Percentiles rank a stretch among this genome's conserved stretches.
Evolutionary conservation across 2,888 invertebrate species (phyloP).

Genomic region (Acanthacorydalis orientalis): DNA sequence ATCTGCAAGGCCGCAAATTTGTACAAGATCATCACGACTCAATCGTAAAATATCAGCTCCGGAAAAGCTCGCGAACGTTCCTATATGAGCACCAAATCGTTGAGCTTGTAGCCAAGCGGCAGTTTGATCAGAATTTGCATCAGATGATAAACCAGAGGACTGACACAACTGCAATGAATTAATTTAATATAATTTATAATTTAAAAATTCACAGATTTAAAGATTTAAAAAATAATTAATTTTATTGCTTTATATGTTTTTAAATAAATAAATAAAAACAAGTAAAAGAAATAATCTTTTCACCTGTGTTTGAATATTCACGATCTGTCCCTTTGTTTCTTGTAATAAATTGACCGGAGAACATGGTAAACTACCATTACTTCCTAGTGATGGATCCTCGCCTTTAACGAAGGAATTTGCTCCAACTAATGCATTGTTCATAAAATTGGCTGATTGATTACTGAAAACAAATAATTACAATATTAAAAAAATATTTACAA

Average conservation of each 20-base stretch:
- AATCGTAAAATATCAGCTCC: conserved; percentile 79
- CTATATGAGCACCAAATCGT: conserved; percentile 58
- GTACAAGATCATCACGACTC: conserved; percentile 80
- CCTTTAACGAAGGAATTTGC: not conserved
- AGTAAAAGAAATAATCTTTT: no score
- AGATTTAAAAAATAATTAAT: no score
- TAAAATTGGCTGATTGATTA: not conserved
- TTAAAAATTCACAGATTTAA: no score
- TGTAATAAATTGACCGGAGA: not conserved
- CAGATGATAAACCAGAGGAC: conserved; percentile 40
- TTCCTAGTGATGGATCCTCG: not conserved
- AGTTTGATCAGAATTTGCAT: conserved; percentile 55
- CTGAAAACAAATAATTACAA: conserved; percentile 1
- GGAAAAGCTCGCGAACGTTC: conserved; percentile 70
- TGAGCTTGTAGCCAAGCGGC: conserved; percentile 63
- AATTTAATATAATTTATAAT: not conserved
- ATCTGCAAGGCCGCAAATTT: conserved; percentile 87
- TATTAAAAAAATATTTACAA: no score
- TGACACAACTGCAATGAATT: conserved; percentile 14
- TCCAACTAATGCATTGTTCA: not conserved
- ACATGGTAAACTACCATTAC: conserved; percentile 15
- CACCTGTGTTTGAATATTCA: not conserved
- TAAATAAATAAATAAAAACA: no score
- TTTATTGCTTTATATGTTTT: no score
- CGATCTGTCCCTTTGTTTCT: not conserved